Base-by-base conservation (phyloP, 2,888 invertebrate species). In the Ophion ellenae region DNA sequence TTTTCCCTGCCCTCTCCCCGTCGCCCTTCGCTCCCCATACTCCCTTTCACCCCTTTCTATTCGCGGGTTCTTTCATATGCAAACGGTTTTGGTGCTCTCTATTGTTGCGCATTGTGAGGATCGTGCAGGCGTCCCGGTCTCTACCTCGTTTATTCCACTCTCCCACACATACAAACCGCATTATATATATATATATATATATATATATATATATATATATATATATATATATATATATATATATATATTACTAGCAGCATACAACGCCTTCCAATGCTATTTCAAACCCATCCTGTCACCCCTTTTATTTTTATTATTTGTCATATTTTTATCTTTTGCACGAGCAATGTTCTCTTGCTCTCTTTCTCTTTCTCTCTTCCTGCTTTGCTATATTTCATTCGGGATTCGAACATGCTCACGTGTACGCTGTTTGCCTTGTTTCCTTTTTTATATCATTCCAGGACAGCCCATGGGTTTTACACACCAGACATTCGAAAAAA, bases 21-120 rank as follows among this genome's bases (percentile, higher is more conserved):
- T 81, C 78, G 76, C 86, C 85, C 85, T 80, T 9, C 59, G 64
- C 88, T 20, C 47, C 88, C 89, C 85, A 87, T 87, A 88, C 88
- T 45, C 75, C 32, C 75, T 67, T 74, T 36, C 59, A n/a, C 28
- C 77, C 84, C 86, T 80, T 83, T 87, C 87, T 84, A 86, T 89
- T 88, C 87, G 85, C 81, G 81, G 80, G 87, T 90, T 92, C 92
- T 93, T 93, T 93, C 93, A 93, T 93, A 93, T 93, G 93, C 93
- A 93, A 93, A 92, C 90, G 89, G 89, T 89, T 85, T 83, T 80
- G 90, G 89, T 88, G 90, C 88, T 90, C 92, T 90, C 92, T 90
- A 92, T 93, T 92, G 92, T 93, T 90, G 90, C 87, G 90, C 92
- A 92, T 92, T 92, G 91, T 92, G 88, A 91, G 90, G 91, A 91